These are phyloP conservation scores for Sphaeridia pumilis DNA, from an alignment of 2,888 invertebrate species.

Conservation along the genomic window DNA sequence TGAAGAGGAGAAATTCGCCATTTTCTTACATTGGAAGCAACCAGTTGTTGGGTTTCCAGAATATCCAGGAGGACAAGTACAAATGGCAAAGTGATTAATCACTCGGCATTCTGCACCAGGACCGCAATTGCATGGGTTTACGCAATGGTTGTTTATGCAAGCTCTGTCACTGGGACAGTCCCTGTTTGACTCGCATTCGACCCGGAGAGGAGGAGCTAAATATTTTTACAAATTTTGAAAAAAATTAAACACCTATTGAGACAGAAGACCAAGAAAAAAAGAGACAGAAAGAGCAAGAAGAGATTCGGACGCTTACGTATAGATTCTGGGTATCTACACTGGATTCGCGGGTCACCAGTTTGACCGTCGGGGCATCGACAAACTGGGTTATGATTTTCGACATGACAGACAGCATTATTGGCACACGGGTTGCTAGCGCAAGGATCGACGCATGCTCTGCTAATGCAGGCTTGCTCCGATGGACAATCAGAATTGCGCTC, in stretches of 20 bases:
- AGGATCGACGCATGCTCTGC: constrained; percentile 66
- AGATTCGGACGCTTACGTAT: constrained; percentile 13
- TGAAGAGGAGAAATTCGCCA: too few species aligned
- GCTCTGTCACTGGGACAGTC: constrained; percentile 73
- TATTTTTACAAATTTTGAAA: too few species aligned
- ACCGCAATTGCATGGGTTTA: constrained; percentile 67
- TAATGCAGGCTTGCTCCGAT: constrained; percentile 59
- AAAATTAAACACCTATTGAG: too few species aligned
- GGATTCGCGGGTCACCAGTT: constrained; percentile 56
- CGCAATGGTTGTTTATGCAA: constrained; percentile 67
- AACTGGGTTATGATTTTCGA: constrained; percentile 58
- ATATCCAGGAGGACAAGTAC: constrained; percentile 67
- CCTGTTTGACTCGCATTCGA: constrained; percentile 64
- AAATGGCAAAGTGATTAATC: constrained; percentile 71
- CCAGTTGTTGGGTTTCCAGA: constrained; percentile 75
- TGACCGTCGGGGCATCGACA: constrained; percentile 72
- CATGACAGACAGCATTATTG: constrained; percentile 67
- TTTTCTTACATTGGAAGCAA: constrained; percentile 59
- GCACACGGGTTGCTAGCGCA: constrained; percentile 63
- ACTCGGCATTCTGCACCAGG: constrained; percentile 69
- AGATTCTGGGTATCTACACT: constrained; percentile 46
- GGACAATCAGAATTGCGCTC: constrained; percentile 65
- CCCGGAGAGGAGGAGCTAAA: constrained; percentile 43
- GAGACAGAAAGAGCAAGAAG: too few species aligned
- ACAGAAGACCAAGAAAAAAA: too few species aligned